Percentiles rank a stretch among this genome's conserved stretches.
Evolutionary conservation across 2,797 vertebrate genomes (phyloP).

Genomic region (Eupleurogrammus muticus): DNA sequence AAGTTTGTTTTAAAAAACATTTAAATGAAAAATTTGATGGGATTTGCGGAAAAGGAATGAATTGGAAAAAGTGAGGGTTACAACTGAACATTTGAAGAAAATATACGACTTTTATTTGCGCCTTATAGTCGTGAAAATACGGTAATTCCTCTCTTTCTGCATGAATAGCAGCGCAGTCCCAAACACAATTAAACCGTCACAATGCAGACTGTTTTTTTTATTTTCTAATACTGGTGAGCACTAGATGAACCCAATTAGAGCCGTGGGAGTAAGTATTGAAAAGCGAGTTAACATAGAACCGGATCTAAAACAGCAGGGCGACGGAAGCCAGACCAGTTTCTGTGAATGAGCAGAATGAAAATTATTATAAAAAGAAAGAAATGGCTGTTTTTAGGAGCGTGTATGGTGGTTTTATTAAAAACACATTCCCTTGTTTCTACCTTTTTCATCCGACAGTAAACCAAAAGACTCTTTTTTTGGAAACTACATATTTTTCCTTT

Average conservation of each 20-base stretch:
- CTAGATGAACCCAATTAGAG: not conserved
- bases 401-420: conserved; percentile 9
- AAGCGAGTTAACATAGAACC: too few relatives aligned
- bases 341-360: conserved; percentile 14
- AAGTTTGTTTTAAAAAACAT: too few relatives aligned
- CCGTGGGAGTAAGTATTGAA: not conserved
- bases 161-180: not conserved
- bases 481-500: not conserved
- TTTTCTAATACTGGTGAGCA: not conserved
- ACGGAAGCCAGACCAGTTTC: not conserved
- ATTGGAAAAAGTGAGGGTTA: too few relatives aligned
- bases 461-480: not conserved
- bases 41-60: too few relatives aligned
- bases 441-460: not conserved
- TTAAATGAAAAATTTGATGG: too few relatives aligned
- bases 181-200: not conserved
- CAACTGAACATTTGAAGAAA: too few relatives aligned
- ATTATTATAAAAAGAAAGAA: too few relatives aligned
- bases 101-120: too few relatives aligned
- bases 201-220: not conserved
- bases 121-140: too few relatives aligned
- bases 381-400: too few relatives aligned
- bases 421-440: conserved; percentile 8
- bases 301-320: too few relatives aligned
- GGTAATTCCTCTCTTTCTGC: not conserved